phyloP scores from a whole-genome alignment of 2,797 vertebrate species.

The Bradypus variegatus region DNA sequence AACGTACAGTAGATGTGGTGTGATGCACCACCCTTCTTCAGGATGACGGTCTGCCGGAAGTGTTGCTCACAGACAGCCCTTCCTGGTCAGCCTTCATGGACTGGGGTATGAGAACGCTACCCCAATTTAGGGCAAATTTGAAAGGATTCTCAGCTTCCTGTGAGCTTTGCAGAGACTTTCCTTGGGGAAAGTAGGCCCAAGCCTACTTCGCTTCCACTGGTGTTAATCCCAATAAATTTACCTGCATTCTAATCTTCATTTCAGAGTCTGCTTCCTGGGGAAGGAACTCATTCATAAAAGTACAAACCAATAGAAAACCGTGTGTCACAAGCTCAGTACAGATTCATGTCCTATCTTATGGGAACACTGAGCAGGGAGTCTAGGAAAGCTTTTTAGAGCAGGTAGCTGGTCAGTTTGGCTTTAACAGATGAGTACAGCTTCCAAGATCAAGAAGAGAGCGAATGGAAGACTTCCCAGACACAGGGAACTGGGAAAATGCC shows the following conservation, averaged over 20 bases:
- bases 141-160: not conserved
- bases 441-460: not conserved
- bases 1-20: not conserved
- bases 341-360: not conserved
- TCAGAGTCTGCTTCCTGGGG: not conserved
- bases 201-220: not conserved
- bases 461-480: not conserved
- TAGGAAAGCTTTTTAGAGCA: not conserved
- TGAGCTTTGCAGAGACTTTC: not conserved
- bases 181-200: too few species aligned
- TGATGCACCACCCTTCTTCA: too few species aligned
- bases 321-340: not conserved
- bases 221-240: not conserved
- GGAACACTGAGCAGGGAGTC: not conserved
- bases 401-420: not conserved
- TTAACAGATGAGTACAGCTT: not conserved
- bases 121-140: too few species aligned
- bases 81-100: too few species aligned
- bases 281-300: not conserved
- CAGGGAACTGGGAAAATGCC: not conserved
- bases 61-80: not conserved
- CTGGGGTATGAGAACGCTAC: not conserved
- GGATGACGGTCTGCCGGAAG: not conserved
- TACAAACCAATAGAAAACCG: not conserved
- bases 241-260: rapidly evolving